phyloP scores from a whole-genome alignment of 2,113 vertebrate genomes.

The Ictalurus punctatus region DNA sequence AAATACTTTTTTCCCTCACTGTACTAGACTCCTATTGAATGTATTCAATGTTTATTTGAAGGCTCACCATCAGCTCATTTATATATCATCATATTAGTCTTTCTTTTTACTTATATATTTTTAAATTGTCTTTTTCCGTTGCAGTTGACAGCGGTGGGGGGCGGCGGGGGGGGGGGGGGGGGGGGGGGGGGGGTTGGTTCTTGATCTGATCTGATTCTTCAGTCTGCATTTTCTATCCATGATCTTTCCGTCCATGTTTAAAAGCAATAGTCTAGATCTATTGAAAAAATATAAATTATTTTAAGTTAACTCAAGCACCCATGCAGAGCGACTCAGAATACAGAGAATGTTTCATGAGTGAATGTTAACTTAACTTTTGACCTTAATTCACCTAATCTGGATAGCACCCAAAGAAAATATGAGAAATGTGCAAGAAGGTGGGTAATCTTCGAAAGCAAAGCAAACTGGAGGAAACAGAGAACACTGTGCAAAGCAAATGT shows the following conservation, averaged over 20 bases:
- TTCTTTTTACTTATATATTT: not conserved
- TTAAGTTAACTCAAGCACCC: not conserved
- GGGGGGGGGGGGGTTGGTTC: too few species aligned
- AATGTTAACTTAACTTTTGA: not conserved
- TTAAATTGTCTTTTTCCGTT: not conserved
- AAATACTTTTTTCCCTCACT: too few species aligned
- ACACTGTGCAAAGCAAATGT: constrained; percentile 39
- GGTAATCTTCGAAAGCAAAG: not conserved
- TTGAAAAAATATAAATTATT: too few species aligned
- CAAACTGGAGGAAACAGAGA: not conserved
- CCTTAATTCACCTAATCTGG: not conserved
- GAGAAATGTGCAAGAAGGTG: constrained; percentile 6
- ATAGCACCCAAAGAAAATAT: not conserved
- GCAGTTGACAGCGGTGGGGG: not conserved
- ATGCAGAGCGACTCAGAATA: not conserved
- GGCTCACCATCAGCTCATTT: not conserved
- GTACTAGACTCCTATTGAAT: not conserved
- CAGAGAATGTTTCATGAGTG: not conserved
- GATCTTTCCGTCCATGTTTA: not conserved
- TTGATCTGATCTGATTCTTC: not conserved
- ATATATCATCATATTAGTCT: not conserved
- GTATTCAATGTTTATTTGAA: not conserved
- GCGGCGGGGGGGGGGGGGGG: too few species aligned
- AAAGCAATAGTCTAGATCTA: not conserved
- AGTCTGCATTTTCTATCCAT: not conserved